Base-by-base conservation (phyloP, 2,797 vertebrate species). In the Odontamblyopus lacepedii region DNA sequence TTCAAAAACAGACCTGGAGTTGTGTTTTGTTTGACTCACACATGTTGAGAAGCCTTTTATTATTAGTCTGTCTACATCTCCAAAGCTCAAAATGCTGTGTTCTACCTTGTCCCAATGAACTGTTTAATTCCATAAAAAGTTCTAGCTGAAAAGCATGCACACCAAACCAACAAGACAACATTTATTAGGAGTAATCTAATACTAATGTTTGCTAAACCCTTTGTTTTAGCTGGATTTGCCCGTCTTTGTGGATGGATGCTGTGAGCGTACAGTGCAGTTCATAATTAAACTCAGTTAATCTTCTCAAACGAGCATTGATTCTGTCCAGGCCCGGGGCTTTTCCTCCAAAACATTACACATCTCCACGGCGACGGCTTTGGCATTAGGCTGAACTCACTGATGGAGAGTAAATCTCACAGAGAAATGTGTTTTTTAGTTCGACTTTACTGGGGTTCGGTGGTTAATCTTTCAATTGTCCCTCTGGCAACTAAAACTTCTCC, bases 261-360 rank as follows among this genome's bases (percentile, higher is more conserved):
- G 59, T 2, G 5, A 69, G 5, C 67, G 41, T 74, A 74, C 68
- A 73, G 72, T 71, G 76, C 70, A 44, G 63, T 80, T 80, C 72
- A 79, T 79, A 77, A 85, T 84, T 81, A 85, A 81, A 85, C 76
- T 69, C 71, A 57, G 74, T 77, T 85, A 83, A 89, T 87, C 80
- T 78, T 78, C 57, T 38, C 81, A 76, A 71, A 77, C 69, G 77
- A 76, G 77, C 66, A 82, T 85, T 3, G 79, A 88, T 84, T 79
- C 50, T 9, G 67, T 80, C 35, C 27, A 6, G 63, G 69, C 59
- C 70, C 74, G 19, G 53, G 4, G n/a, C 67, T 73, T 50, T 68
- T 62, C 53, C 32, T 57, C 51, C 65, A 60, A 23, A 63, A 61
- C 76, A 44, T 9, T 55, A 70, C 59, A 61, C 38, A 70, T 73